Evolutionary conservation across 2,888 invertebrate genomes (phyloP).

Genomic region (Drosophila stalkeri): DNA sequence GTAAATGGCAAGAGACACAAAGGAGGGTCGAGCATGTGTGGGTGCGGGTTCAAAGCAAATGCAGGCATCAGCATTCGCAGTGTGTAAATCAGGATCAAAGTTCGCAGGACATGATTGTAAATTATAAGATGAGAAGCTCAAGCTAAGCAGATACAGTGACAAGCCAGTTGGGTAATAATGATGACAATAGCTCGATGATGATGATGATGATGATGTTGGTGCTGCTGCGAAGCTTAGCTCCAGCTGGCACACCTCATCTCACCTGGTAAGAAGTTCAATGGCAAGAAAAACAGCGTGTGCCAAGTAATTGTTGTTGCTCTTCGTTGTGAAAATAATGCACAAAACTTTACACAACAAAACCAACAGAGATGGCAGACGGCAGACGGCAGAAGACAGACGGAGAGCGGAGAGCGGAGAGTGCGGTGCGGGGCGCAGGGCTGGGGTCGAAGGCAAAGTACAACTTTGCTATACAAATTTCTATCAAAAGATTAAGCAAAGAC

Average conservation of each 20-base stretch:
- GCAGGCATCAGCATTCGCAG: slow-evolving; percentile 73
- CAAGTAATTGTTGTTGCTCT: slow-evolving; percentile 67
- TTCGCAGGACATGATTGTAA: slow-evolving; percentile 71
- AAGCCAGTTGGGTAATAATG: slow-evolving; percentile 35
- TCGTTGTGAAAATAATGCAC: slow-evolving; percentile 71
- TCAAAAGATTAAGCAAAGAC: slow-evolving; percentile 81
- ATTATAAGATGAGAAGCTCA: slow-evolving; percentile 67
- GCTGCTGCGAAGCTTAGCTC: slow-evolving; percentile 45
- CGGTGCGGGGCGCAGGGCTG: neutral
- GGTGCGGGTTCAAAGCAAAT: slow-evolving; percentile 58
- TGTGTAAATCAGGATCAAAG: slow-evolving; percentile 75
- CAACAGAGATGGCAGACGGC: slow-evolving; percentile 28
- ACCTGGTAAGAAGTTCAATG: slow-evolving; percentile 63
- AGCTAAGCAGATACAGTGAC: slow-evolving; percentile 65
- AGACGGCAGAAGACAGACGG: neutral
- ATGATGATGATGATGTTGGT: slow-evolving; percentile 23
- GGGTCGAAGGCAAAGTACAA: slow-evolving; percentile 45
- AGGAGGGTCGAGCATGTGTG: slow-evolving; percentile 6
- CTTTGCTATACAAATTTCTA: slow-evolving; percentile 80
- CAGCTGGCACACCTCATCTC: slow-evolving; percentile 48
- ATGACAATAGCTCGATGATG: slow-evolving; percentile 26
- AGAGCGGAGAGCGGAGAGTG: too few species aligned
- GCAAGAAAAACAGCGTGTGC: slow-evolving; percentile 65
- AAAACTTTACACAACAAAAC: slow-evolving; percentile 65
- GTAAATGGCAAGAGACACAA: slow-evolving; percentile 71